Evolutionary conservation across 2,888 invertebrate species (phyloP), one percentile per base, ranked within the genome.

Genomic region (Idaea biselata): DNA sequence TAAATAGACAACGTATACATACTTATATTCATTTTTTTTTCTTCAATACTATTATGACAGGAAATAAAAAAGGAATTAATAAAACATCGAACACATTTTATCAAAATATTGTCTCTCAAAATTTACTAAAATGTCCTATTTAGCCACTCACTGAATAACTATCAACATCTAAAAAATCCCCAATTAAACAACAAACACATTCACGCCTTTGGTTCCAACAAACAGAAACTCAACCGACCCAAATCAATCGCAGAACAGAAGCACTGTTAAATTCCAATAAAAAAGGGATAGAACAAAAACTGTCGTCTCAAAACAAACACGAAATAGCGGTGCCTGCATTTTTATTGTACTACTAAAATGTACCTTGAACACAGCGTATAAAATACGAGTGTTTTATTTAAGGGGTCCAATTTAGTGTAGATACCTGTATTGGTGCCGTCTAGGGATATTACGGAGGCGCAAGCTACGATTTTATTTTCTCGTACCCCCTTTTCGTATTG

Each of bases 401-500:
- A 83, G 83, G 83, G 81, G 80, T 77, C 80, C 88, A 88, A 88
- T 89, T 87, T 88, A 81, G 80, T 80, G 80, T 73, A 86, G 83
- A 83, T 84, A 84, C 82, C 81, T 82, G 80, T 83, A 84, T 88
- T 83, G 83, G 80, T 78, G 81, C 78, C 82, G 83, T 85, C 84
- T 83, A 72, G 85, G 84, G 83, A 87, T 82, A 87, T 83, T 84
- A 84, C 84, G 76, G 75, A 81, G 81, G 81, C 82, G 80, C 77
- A 76, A 75, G 82, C 75, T 81, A 79, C 83, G 83, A 89, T 89
- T 91, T 89, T 88, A 89, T 89, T 88, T 88, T 79, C 82, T 76
- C 75, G 67, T 79, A 79, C 77, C 80, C 80, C 74, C 77, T 74
- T 75, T 78, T 79, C 81, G 81, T 83, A 84, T 86, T 83, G 83